Evolutionary conservation across 2,113 vertebrate genomes (phyloP).

Genomic region (Seriola quinqueradiata): DNA sequence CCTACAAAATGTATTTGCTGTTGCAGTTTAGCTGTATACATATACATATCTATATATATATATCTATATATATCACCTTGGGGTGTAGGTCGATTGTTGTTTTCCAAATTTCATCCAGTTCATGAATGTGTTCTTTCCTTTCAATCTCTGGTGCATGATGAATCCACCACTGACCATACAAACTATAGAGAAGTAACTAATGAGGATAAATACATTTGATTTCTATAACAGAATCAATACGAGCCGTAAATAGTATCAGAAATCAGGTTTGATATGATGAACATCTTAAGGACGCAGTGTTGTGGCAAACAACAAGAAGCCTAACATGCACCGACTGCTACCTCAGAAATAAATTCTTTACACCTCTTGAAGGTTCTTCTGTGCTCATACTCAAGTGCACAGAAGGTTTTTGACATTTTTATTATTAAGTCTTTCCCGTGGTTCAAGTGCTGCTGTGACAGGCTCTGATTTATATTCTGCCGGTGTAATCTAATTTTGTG

Average conservation of each 20-base stretch:
- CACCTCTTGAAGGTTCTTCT: neutral
- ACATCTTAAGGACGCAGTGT: neutral
- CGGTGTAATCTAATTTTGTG: conserved; percentile 21
- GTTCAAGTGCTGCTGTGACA: conserved; percentile 51
- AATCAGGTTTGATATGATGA: neutral
- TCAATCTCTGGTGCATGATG: no score
- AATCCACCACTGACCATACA: no score
- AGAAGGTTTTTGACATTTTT: conserved; percentile 15
- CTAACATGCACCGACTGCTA: neutral
- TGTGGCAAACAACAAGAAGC: neutral
- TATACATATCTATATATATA: no score
- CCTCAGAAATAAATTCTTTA: conserved; percentile 20
- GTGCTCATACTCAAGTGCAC: neutral
- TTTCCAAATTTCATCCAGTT: no score
- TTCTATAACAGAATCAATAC: neutral
- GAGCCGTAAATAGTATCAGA: neutral
- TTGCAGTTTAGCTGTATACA: no score
- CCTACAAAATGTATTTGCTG: no score
- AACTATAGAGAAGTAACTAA: neutral
- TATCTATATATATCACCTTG: no score
- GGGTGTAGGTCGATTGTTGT: no score
- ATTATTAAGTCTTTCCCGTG: conserved; percentile 8
- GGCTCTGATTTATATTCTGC: conserved; percentile 44
- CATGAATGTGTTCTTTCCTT: no score
- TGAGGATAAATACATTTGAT: neutral